Base-by-base conservation (phyloP, 2,113 vertebrate species). In the Rhea americana region DNA sequence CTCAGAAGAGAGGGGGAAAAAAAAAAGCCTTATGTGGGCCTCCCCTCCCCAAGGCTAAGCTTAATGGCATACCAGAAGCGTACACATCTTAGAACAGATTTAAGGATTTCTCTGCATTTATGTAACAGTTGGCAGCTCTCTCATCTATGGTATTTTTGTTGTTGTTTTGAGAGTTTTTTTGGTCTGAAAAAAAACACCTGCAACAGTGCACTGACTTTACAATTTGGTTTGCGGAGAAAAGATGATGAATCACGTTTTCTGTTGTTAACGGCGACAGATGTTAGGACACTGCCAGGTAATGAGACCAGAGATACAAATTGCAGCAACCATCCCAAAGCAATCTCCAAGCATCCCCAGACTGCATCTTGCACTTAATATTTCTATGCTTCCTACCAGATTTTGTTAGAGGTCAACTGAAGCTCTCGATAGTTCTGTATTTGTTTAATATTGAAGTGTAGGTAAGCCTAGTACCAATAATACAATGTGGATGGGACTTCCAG, bases 101-200 rank as follows among this genome's bases (percentile, higher is more conserved):
- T 58, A 93, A 92, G 92, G 85, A 94, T 89, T 94, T 91, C 39
- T 95, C 68, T 48, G 37, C 18, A 35, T 90, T 94, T 87, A 87
- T 45, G 21, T 84, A 93, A 90, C 66, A 84, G 58, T 68, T 82
- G 51, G 53, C 25, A 85, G 77, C 18, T 51, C 37, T n/a, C 56
- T 81, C 66, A 82, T 82, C 56, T 56, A 28, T 35, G 43, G 43
- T 7, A 74, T 58, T 86, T 13, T 41, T 73, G 37, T 83, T 63
- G 19, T 81, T 72, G 12, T 7, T 82, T 85, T 14, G 7, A 10
- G 24, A 13, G 55, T 76, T 76, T 73, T 77, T 50, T 41, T 13
- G 8, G 41, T 71, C 50, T 82, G 75, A 50, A 35, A 51, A 87
- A 80, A 87, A 43, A 16, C 28, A 55, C 18, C 50, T 59, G 79